Evolutionary conservation across 2,888 invertebrate genomes (phyloP), one percentile per base, ranked within the genome.

Genomic region (Celastrina argiolus): DNA sequence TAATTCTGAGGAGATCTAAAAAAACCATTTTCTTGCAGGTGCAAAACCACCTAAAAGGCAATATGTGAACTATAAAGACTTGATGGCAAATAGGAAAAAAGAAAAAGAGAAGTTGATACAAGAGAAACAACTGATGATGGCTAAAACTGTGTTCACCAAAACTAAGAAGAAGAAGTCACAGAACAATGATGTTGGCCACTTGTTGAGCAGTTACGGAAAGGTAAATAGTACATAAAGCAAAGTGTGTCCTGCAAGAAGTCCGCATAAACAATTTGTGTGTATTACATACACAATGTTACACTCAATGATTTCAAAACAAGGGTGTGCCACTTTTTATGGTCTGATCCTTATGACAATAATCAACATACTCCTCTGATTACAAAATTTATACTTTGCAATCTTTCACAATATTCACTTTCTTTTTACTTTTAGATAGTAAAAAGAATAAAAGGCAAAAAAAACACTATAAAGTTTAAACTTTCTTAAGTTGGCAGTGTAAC

Each of bases 11-110:
- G 10, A 28, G 1, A 26, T 22, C 26, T 59, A 16, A 34, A 41
- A 14, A 39, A 18, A 28, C 64, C 7, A 65, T 18, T 26, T 41
- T 65, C 68, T 69, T 68, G 34, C 76, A 93, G 93, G 97, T 63
- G 97, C 97, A 0, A 96, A 95, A 83, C 95, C 96, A 3, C 94
- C 94, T 0, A 95, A 94, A 80, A 94, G 92, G 36, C 87, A 92
- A 65, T 93, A 92, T 71, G 85, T 93, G 64, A 97, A 97, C 81
- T 97, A 97, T 77, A 96, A 96, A 82, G 92, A 93, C 61, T 81
- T 97, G 22, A 87, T 94, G 79, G 85, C 90, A 68, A 93, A 94
- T 74, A 93, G 92, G 64, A 93, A 93, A 76, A 87, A 88, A 51
- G 85, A 93, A 51, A 94, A 93, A 72, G 76, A 87, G 26, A 83